phyloP scores from a whole-genome alignment of 2,888 invertebrate genomes.

The Amblyjoppa fuscipennis region DNA sequence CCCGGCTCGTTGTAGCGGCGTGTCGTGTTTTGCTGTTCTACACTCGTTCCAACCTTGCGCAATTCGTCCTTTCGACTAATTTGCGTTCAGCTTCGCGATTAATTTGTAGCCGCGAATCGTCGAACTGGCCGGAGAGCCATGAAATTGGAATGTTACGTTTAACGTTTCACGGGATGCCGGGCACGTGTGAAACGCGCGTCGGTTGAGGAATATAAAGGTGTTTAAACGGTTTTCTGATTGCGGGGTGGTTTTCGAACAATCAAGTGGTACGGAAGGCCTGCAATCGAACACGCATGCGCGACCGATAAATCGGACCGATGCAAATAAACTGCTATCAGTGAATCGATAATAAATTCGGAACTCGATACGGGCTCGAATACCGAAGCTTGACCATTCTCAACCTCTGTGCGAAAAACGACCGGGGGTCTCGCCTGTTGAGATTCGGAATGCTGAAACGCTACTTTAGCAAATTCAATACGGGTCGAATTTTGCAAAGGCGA shows the following conservation, averaged over 20 bases:
- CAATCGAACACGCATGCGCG: neutral
- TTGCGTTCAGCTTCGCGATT: constrained; percentile 38
- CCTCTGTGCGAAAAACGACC: constrained; percentile 28
- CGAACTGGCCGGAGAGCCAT: constrained; percentile 16
- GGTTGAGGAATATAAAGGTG: neutral
- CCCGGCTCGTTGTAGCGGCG: neutral
- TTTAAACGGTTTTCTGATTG: neutral
- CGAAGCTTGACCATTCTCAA: constrained; percentile 8
- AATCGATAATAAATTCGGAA: neutral
- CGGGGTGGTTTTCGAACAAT: neutral
- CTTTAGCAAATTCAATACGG: neutral
- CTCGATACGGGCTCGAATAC: neutral
- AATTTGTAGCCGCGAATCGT: constrained; percentile 34
- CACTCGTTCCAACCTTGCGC: neutral
- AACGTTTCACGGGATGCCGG: neutral
- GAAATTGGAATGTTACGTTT: neutral
- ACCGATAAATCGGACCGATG: neutral
- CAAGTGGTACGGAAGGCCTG: neutral
- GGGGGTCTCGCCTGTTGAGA: constrained; percentile 4
- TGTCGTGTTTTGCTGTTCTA: constrained; percentile 7
- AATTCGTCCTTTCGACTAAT: constrained; percentile 4
- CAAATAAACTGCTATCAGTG: neutral
- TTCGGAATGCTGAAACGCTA: constrained; percentile 29
- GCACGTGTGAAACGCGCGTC: neutral
- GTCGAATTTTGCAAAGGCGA: neutral